Conservation (phyloP, 1,140 invertebrate species). For the Drosophila albomicans region DNA sequence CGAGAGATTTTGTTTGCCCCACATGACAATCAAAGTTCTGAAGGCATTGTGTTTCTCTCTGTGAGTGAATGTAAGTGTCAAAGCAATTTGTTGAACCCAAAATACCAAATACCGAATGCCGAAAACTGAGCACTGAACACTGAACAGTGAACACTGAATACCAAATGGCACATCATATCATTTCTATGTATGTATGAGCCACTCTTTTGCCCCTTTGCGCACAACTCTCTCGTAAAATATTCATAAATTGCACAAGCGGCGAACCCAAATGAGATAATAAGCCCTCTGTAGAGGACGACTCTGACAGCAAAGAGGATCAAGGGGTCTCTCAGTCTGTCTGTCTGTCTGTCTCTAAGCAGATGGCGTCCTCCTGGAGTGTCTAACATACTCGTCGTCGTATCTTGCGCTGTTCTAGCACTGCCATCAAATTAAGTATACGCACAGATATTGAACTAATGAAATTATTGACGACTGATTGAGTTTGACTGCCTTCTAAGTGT, state of each 20-base stretch:
- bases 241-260: slow-evolving; percentile 65
- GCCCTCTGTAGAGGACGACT: slow-evolving; percentile 26
- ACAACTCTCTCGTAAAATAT: slow-evolving; percentile 61
- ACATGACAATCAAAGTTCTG: slow-evolving; percentile 52
- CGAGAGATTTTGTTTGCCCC: slow-evolving; percentile 32
- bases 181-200: too few relatives aligned
- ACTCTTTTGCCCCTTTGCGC: neutral
- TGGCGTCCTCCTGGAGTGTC: too few relatives aligned
- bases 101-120: slow-evolving; percentile 19
- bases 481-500: slow-evolving; percentile 29
- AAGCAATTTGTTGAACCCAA: slow-evolving; percentile 46
- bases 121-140: slow-evolving; percentile 2
- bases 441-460: slow-evolving; percentile 74
- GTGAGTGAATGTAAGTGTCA: slow-evolving; percentile 27
- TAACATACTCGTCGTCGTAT: too few relatives aligned
- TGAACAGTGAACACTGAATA: slow-evolving; percentile 8
- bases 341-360: slow-evolving; percentile 1
- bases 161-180: slow-evolving; percentile 21
- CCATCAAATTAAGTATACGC: slow-evolving; percentile 64
- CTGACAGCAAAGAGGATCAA: slow-evolving; percentile 37
- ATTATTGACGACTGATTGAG: slow-evolving; percentile 74
- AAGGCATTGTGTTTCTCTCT: slow-evolving; percentile 29
- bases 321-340: slow-evolving; percentile 11
- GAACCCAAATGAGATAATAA: slow-evolving; percentile 59
- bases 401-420: slow-evolving; percentile 6